A percentile compares a stretch with the other conserved stretches of the same genome.
These are phyloP conservation scores for Clarias platycephalus DNA, from an alignment of 2,797 vertebrate genomes.

Conservation along the genomic window DNA sequence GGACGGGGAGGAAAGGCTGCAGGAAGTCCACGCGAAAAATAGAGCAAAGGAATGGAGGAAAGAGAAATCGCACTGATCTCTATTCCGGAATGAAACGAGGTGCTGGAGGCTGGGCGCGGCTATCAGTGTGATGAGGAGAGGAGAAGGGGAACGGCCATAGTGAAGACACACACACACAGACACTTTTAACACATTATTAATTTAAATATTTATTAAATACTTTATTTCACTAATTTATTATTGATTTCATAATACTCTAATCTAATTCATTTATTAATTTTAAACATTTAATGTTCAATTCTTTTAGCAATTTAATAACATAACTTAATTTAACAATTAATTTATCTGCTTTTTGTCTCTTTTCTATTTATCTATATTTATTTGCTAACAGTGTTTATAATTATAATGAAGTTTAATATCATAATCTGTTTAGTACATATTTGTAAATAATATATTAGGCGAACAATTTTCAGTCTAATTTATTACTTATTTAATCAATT, in stretches of 20 bases:
- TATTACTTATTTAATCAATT: neutral
- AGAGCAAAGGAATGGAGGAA: constrained; percentile 51
- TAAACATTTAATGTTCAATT: neutral
- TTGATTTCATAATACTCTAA: neutral
- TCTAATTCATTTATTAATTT: neutral
- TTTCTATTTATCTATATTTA: neutral
- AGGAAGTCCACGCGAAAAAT: constrained; percentile 65
- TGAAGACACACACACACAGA: constrained; percentile 28
- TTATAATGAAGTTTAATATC: no score
- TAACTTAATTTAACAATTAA: neutral
- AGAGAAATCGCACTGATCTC: constrained; percentile 53
- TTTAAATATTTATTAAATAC: neutral
- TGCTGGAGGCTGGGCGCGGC: constrained; percentile 49
- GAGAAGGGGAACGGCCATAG: constrained; percentile 26
- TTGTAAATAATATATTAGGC: neutral
- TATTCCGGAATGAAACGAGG: constrained; percentile 52
- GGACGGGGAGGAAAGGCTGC: constrained; percentile 62
- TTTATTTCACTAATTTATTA: neutral
- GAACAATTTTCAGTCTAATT: neutral
- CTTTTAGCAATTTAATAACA: neutral
- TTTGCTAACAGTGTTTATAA: neutral
- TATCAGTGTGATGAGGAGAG: constrained; percentile 55
- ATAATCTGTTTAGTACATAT: no score
- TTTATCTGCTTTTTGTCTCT: neutral
- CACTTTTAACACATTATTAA: neutral